Conservation (phyloP, 1,140 invertebrate genomes). For the Linepithema humile region DNA sequence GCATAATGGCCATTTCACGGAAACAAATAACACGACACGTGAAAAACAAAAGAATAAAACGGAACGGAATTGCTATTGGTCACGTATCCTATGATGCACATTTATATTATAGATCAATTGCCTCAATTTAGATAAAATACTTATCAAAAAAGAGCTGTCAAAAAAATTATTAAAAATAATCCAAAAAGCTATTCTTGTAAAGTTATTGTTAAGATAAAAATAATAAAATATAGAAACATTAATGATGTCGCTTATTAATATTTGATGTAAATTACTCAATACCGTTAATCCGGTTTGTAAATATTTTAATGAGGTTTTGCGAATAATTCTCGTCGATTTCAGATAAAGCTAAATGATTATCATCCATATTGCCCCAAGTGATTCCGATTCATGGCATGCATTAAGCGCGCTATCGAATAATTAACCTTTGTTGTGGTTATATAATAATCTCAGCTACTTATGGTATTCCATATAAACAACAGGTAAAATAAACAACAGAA, state of each 20-base stretch:
- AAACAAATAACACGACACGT: constrained; percentile 48
- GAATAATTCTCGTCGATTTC: constrained; percentile 16
- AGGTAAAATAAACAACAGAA: constrained; percentile 18
- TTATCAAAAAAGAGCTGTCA: neutral
- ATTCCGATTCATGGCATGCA: constrained; percentile 37
- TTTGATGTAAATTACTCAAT: neutral
- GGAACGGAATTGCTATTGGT: constrained; percentile 60
- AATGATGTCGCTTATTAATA: neutral
- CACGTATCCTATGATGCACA: constrained; percentile 30
- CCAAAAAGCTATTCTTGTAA: too few relatives aligned
- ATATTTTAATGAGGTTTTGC: neutral
- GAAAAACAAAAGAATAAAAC: constrained; percentile 33
- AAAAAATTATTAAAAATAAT: neutral
- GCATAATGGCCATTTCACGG: neutral
- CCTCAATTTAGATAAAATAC: constrained; percentile 1
- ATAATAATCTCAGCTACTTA: constrained; percentile 32
- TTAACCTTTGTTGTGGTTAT: constrained; percentile 34
- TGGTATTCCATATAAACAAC: constrained; percentile 32
- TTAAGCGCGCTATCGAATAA: constrained; percentile 28
- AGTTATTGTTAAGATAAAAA: too few relatives aligned
- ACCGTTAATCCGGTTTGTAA: neutral
- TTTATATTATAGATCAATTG: constrained; percentile 65
- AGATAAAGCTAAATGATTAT: constrained; percentile 24
- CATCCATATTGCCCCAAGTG: neutral
- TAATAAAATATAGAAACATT: neutral